These are phyloP conservation scores for Hypanus sabinus DNA, from an alignment of 2,113 vertebrate species.

Conservation along the genomic window DNA sequence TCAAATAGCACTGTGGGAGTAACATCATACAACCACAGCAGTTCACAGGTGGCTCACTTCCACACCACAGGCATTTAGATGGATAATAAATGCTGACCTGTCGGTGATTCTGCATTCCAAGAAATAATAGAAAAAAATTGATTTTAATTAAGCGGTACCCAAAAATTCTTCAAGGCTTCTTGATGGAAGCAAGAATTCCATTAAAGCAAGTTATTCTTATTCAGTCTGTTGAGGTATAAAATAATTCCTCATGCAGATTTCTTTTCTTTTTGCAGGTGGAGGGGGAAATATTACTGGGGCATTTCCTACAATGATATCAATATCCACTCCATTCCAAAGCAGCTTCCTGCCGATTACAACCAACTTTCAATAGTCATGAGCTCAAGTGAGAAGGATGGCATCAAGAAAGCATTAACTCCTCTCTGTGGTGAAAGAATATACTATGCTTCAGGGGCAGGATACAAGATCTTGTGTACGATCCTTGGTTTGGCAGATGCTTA, in stretches of 20 bases:
- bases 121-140: background rate
- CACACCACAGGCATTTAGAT: too few species aligned
- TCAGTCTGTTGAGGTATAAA: background rate
- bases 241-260: background rate
- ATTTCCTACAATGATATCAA: slow-evolving; percentile 49
- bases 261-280: slow-evolving; percentile 53
- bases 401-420: slow-evolving; percentile 50
- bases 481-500: slow-evolving; percentile 59
- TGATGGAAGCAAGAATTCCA: background rate
- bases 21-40: too few species aligned
- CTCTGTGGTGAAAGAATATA: slow-evolving; percentile 52
- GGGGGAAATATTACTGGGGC: slow-evolving; percentile 64
- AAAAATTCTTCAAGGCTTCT: background rate
- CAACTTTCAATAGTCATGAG: slow-evolving; percentile 59
- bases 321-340: slow-evolving; percentile 51
- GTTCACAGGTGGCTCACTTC: too few species aligned
- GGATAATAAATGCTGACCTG: too few species aligned
- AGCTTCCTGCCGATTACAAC: background rate
- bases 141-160: background rate
- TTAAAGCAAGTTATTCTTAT: background rate
- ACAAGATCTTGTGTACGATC: slow-evolving; percentile 66
- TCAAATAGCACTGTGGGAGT: too few species aligned
- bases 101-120: too few species aligned
- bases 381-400: slow-evolving; percentile 54
- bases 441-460: slow-evolving; percentile 63